Evolutionary conservation across 1,140 invertebrate genomes (phyloP).

Genomic region (Paraescarpia echinospica): DNA sequence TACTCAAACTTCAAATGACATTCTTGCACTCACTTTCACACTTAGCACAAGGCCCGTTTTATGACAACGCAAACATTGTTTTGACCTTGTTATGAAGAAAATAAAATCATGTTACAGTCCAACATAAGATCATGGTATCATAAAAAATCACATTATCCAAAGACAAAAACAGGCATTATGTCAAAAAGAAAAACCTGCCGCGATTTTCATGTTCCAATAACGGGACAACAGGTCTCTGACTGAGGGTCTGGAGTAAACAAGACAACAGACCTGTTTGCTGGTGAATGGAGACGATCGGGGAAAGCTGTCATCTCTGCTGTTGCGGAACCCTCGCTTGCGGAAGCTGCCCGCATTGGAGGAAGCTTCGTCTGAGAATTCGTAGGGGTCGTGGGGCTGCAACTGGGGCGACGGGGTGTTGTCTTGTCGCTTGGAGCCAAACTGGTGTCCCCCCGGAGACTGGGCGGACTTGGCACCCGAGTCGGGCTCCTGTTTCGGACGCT

Average conservation of each 20-base stretch:
- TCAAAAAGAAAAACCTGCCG: too few species aligned
- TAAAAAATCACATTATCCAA: too few species aligned
- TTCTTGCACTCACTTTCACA: too few species aligned
- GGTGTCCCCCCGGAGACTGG: neutral
- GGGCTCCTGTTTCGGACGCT: constrained; percentile 64
- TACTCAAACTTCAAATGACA: too few species aligned
- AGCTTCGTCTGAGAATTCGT: constrained; percentile 55
- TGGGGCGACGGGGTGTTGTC: neutral
- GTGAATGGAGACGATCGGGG: constrained; percentile 37
- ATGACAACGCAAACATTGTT: too few species aligned
- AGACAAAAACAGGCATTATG: too few species aligned
- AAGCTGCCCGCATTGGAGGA: constrained; percentile 47
- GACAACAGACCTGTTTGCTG: constrained; percentile 18
- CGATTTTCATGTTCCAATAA: too few species aligned
- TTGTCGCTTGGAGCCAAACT: neutral
- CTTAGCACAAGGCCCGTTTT: too few species aligned
- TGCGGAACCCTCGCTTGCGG: constrained; percentile 37
- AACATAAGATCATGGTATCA: too few species aligned
- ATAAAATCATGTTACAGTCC: too few species aligned
- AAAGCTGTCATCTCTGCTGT: constrained; percentile 46
- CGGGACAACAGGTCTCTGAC: too few species aligned
- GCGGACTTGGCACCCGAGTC: neutral
- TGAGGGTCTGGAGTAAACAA: neutral
- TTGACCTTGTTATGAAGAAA: too few species aligned
- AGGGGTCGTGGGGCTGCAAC: constrained; percentile 42